phyloP scores from a whole-genome alignment of 1,140 invertebrate genomes.

The Apis cerana region DNA sequence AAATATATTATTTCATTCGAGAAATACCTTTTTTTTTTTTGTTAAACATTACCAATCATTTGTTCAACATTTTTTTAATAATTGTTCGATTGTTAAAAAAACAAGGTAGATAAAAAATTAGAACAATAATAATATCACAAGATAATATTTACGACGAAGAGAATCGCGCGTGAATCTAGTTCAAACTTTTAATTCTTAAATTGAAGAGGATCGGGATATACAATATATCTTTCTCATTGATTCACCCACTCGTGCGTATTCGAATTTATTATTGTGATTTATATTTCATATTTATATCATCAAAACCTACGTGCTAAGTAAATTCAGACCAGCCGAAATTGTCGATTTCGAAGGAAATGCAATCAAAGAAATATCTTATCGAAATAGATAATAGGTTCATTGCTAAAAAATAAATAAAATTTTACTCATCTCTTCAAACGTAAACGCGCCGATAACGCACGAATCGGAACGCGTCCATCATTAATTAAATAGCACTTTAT shows the following conservation, averaged over 20 bases:
- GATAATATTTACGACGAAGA: constrained; percentile 11
- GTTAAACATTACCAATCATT: neutral
- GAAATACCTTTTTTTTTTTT: neutral
- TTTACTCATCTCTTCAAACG: constrained; percentile 64
- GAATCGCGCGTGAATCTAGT: neutral
- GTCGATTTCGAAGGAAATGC: constrained; percentile 72
- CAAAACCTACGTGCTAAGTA: constrained; percentile 77
- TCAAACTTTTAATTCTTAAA: constrained; percentile 54
- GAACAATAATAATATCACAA: constrained; percentile 43
- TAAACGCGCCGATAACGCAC: constrained; percentile 54
- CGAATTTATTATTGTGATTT: constrained; percentile 68
- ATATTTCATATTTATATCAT: constrained; percentile 69
- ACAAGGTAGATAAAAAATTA: constrained; percentile 11
- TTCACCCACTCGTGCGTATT: constrained; percentile 52
- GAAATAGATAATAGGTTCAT: constrained; percentile 71
- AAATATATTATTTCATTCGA: constrained; percentile 5
- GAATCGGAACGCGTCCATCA: constrained; percentile 30
- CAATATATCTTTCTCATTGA: constrained; percentile 29
- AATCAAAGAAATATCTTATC: constrained; percentile 70
- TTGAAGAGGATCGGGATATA: constrained; percentile 47
- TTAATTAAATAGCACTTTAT: constrained; percentile 73
- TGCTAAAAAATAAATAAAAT: constrained; percentile 77
- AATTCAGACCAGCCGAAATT: constrained; percentile 81
- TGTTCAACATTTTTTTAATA: neutral
- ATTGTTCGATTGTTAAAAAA: constrained; percentile 14